phyloP scores from a whole-genome alignment of 1,140 invertebrate species.

The Probaryconus sp. region DNA sequence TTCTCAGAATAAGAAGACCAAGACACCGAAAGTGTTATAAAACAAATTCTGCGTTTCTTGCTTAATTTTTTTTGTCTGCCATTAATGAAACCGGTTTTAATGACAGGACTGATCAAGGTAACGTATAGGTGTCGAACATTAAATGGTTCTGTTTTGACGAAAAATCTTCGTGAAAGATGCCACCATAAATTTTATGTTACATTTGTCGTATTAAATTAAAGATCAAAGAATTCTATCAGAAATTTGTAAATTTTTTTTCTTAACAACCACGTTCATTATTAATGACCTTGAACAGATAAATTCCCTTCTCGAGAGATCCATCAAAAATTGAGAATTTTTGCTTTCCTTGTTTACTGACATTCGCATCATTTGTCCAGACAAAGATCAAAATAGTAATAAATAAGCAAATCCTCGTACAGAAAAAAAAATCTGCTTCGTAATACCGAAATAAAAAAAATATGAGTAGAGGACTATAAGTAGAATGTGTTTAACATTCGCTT shows the following conservation, averaged over 20 bases:
- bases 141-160: too few relatives aligned
- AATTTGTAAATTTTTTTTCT: too few relatives aligned
- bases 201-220: too few relatives aligned
- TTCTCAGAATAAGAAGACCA: constrained; percentile 1
- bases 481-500: too few relatives aligned
- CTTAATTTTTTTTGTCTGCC: too few relatives aligned
- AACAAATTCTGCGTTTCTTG: constrained; percentile 26
- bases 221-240: too few relatives aligned
- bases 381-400: constrained; percentile 27
- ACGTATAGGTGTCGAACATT: constrained; percentile 43
- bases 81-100: constrained; percentile 57
- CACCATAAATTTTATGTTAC: too few relatives aligned
- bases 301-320: too few relatives aligned
- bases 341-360: neutral
- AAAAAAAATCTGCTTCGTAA: constrained; percentile 10
- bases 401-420: neutral
- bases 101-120: constrained; percentile 41
- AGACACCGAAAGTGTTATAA: constrained; percentile 52
- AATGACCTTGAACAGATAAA: too few relatives aligned
- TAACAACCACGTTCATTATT: too few relatives aligned
- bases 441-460: neutral
- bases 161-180: too few relatives aligned
- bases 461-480: too few relatives aligned
- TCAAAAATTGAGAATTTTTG: constrained; percentile 11
- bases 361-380: constrained; percentile 26